phyloP scores from a whole-genome alignment of 2,113 vertebrate genomes.

The Coptodon rendalli region DNA sequence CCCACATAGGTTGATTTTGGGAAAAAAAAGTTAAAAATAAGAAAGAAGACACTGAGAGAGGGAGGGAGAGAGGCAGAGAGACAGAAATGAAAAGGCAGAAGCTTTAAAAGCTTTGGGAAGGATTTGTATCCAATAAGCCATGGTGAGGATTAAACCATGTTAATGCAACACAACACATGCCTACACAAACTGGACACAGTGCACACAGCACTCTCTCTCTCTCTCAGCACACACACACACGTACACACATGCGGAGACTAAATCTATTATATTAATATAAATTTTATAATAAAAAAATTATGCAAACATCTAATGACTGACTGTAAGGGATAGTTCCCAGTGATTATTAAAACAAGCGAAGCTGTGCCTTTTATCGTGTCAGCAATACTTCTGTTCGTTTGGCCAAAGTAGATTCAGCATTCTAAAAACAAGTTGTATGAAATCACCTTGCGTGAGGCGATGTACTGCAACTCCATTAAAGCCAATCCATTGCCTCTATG shows the following conservation, averaged over 20 bases:
- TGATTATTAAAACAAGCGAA: background rate
- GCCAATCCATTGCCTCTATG: background rate
- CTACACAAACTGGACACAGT: constrained; percentile 41
- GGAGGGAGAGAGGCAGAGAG: background rate
- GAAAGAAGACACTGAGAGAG: background rate
- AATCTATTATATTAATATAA: background rate
- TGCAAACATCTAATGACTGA: background rate
- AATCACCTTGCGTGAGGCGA: background rate
- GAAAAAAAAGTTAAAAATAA: background rate
- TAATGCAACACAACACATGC: constrained; percentile 59
- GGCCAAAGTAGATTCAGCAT: background rate
- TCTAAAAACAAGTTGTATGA: background rate
- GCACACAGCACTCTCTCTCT: background rate
- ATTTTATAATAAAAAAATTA: background rate
- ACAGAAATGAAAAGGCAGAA: constrained; percentile 59
- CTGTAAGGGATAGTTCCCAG: background rate
- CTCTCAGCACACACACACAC: background rate
- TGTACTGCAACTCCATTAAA: background rate
- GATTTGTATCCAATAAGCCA: constrained; percentile 73
- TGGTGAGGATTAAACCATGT: constrained; percentile 67
- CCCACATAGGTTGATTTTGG: background rate
- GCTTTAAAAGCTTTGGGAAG: constrained; percentile 69
- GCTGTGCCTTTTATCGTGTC: background rate
- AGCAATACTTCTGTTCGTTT: background rate
- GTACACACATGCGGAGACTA: background rate